phyloP scores from a whole-genome alignment of 92 coral and sea anemone genomes.

The Parazoanthus darwini region DNA sequence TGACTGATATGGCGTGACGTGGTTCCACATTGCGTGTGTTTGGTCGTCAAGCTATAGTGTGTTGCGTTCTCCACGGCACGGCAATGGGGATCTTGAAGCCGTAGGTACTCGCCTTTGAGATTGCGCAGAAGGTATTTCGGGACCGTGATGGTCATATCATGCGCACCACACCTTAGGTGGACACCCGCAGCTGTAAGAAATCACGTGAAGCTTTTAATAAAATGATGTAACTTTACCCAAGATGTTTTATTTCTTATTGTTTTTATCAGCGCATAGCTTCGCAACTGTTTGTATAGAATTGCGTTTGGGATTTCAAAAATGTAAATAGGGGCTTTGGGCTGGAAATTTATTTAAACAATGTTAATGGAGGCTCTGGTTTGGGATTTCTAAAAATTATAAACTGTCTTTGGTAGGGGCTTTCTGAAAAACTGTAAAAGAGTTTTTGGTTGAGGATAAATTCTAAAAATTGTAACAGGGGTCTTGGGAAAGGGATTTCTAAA shows the following conservation, averaged over 20 bases:
- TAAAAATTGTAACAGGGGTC: too few species aligned
- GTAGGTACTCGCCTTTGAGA: slow-evolving; percentile 76
- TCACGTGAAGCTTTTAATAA: neutral
- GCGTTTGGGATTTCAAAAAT: too few species aligned
- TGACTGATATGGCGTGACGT: slow-evolving; percentile 70
- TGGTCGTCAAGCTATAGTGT: slow-evolving; percentile 75
- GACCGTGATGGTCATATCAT: slow-evolving; percentile 68
- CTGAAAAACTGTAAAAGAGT: too few species aligned
- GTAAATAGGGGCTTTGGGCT: too few species aligned
- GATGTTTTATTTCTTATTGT: neutral
- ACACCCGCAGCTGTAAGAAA: slow-evolving; percentile 68
- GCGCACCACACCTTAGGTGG: slow-evolving; percentile 73
- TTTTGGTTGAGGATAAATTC: too few species aligned
- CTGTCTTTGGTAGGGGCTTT: too few species aligned
- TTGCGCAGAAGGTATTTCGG: slow-evolving; percentile 81
- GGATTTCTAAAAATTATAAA: too few species aligned
- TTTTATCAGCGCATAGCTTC: too few species aligned
- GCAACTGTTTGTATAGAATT: too few species aligned
- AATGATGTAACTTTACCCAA: neutral
- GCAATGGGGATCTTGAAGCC: slow-evolving; percentile 72
- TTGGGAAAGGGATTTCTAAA: too few species aligned
- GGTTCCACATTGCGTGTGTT: slow-evolving; percentile 74
- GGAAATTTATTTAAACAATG: too few species aligned
- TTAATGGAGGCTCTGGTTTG: too few species aligned
- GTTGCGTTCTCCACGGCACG: slow-evolving; percentile 72